Conservation (phyloP, 2,888 invertebrate genomes). For the Glyphotaelius pellucidus region DNA sequence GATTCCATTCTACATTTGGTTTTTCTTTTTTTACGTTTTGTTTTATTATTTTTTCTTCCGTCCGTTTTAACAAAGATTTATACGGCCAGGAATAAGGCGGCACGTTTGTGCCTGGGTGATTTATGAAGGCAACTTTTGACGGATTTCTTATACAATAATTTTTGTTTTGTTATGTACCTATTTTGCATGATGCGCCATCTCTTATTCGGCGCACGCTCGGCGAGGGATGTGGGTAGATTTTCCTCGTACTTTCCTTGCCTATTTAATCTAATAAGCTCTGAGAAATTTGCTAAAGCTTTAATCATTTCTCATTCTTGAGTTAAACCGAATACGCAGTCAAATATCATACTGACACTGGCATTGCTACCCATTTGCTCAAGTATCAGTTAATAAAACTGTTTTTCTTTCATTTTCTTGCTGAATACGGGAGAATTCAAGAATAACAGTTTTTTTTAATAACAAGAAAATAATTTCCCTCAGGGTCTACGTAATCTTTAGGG, state of each 20-base stretch:
- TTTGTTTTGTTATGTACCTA: conserved; percentile 59
- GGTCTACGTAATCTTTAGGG: too few species aligned
- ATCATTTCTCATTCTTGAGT: conserved; percentile 30
- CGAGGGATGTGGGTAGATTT: conserved; percentile 1
- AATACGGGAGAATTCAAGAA: too few species aligned
- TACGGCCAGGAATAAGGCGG: conserved; percentile 63
- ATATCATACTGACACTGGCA: neutral
- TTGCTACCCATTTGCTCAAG: neutral
- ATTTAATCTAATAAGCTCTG: conserved; percentile 14
- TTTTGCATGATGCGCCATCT: conserved; percentile 59
- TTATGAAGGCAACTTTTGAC: conserved; percentile 66
- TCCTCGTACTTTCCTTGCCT: neutral
- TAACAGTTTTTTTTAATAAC: too few species aligned
- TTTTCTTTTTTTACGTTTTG: conserved; percentile 28
- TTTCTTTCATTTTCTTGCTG: too few species aligned
- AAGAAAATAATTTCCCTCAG: too few species aligned
- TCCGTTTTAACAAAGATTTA: conserved; percentile 66
- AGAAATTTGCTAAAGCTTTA: conserved; percentile 35
- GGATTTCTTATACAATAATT: conserved; percentile 64
- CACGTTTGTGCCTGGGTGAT: conserved; percentile 64
- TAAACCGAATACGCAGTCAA: neutral
- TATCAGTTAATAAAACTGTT: neutral
- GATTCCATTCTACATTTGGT: neutral
- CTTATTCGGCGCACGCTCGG: conserved; percentile 37
- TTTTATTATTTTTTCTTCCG: conserved; percentile 59